Evolutionary conservation across 2,888 invertebrate genomes (phyloP), one percentile per base, ranked within the genome.

Genomic region (Deladenus siricidicola): DNA sequence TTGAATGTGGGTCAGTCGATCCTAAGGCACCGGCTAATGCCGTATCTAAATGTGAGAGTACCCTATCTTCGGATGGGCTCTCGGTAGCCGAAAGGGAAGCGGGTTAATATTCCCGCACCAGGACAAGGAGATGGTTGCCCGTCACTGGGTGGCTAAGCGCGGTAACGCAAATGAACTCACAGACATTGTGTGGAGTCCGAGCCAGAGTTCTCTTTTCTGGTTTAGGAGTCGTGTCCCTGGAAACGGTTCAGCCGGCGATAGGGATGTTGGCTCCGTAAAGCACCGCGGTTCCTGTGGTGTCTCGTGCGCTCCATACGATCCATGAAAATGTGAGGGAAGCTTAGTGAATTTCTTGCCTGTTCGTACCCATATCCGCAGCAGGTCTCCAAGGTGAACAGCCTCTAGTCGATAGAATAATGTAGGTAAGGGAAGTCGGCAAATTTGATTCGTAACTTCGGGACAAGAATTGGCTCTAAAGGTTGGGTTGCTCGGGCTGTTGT

Each of bases 361-460:
- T 83, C 85, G 85, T 85, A 85, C 85, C 85, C 83, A 85, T 85
- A 85, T 85, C 85, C 85, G 85, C 85, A 86, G 84, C 85, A 85
- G 86, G 85, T 86, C 85, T 86, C 85, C 85, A 84, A 85, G 85
- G 85, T 85, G 82, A 84, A 81, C 64, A 70, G 72, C 72, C 73
- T 71, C 71, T 71, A 72, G 73, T 72, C 67, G 69, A 73, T 70
- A 70, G 66, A 74, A 70, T 72, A 71, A 70, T 70, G 70, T 73
- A 73, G 72, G 65, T 73, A 73, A 73, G 66, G 70, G 68, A 70
- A 70, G 73, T 71, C 71, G 73, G 70, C 71, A 74, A 72, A 72
- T 64, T 74, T 80, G 83, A 84, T 85, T 80, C 79, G 80, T 80
- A 82, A 80, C 80, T 81, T 81, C 84, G 85, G 85, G 83, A 85